Evolutionary conservation across 2,888 invertebrate species (phyloP).

Genomic region (Synanthedon vespiformis): DNA sequence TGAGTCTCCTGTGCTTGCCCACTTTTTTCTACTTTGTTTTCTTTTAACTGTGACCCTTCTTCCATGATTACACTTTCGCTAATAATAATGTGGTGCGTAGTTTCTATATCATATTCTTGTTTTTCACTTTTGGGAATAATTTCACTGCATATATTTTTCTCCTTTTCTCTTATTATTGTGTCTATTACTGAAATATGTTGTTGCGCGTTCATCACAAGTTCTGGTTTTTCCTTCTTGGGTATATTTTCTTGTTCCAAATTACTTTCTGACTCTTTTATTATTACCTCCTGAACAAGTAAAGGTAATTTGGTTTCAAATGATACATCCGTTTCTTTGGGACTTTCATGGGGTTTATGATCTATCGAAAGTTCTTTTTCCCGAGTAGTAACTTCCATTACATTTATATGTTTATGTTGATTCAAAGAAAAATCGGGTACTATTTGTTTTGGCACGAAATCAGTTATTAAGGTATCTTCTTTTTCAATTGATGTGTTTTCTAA

Average conservation of each 20-base stretch:
- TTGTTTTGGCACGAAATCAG: constrained; percentile 15
- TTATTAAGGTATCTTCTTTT: constrained; percentile 27
- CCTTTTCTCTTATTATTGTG: constrained; percentile 33
- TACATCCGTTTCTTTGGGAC: constrained; percentile 16
- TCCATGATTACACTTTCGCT: constrained; percentile 40
- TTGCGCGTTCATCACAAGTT: constrained; percentile 26
- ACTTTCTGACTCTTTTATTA: constrained; percentile 28
- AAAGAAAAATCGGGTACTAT: constrained; percentile 21
- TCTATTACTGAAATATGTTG: constrained; percentile 36
- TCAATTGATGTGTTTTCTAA: constrained; percentile 30
- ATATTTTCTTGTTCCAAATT: constrained; percentile 12
- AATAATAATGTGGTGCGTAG: constrained; percentile 34
- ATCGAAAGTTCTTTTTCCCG: constrained; percentile 52
- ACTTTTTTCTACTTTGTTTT: constrained; percentile 16
- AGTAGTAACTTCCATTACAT: constrained; percentile 59
- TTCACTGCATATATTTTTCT: constrained; percentile 20
- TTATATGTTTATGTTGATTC: constrained; percentile 38
- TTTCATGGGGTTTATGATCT: constrained; percentile 10
- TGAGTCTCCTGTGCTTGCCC: constrained; percentile 21
- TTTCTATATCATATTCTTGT: constrained; percentile 28
- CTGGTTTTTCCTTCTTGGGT: constrained; percentile 21
- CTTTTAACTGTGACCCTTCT: constrained; percentile 19
- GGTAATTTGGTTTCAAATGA: constrained; percentile 28
- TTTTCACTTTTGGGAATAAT: constrained; percentile 14
- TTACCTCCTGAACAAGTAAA: constrained; percentile 32